Evolutionary conservation across 2,888 invertebrate genomes (phyloP), one percentile per base, ranked within the genome.

Genomic region (Embidobia sp.): DNA sequence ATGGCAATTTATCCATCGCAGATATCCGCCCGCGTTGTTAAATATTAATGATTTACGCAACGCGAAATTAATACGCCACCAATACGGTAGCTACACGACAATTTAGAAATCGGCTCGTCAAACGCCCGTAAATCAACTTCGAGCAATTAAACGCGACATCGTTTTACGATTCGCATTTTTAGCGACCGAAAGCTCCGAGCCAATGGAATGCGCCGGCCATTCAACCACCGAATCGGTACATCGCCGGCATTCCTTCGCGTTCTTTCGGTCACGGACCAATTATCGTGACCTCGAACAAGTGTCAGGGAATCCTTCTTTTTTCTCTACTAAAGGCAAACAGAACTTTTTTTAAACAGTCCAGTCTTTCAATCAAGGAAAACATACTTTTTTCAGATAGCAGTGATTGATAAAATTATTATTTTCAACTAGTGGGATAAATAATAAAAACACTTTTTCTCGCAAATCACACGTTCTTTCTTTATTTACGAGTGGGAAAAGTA

Each of bases 141-240:
- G 75, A 76, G 74, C 79, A 81, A 84, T 84, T 82, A 83, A 83
- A 82, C 78, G 78, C 80, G 79, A 83, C 82, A 80, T 83, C 81
- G 83, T 84, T 83, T 82, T 76, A 80, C 81, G 81, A 82, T 84
- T 80, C 76, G 81, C 81, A 69, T 82, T 82, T 82, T 78, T 73
- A 78, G 78, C 59, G 67, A 44, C 46, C 44, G 67, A 77, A n/a
- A 44, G 37, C 46, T 53, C 55, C 27, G 61, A n/a, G 26, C 46
- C 33, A 69, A 61, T 61, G 66, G 61, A 61, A 66, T 27, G 67
- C 46, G 48, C 66, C 8, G 27, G 31, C 29, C 51, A 77, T 64
- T 57, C n/a, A 42, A 63, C 40, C 16, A 35, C 31, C 35, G 40
- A 64, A 69, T 63, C 48, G 31, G 61, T 44, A 31, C 35, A 53